These are phyloP conservation scores for Felis chaus DNA, from an alignment of 2,113 vertebrate species.

Conservation along the genomic window DNA sequence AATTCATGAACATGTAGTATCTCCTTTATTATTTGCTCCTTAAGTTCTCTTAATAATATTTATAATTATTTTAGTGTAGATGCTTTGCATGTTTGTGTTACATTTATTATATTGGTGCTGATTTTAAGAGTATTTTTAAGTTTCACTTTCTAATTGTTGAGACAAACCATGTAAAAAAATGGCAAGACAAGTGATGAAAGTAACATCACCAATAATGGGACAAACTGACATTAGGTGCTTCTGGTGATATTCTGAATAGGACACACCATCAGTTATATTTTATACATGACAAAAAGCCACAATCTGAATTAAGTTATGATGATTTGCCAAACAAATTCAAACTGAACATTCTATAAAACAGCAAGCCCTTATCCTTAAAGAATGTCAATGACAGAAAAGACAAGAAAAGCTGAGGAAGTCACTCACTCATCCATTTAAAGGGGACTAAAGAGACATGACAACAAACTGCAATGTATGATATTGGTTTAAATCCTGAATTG, in stretches of 20 bases:
- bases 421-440: neutral
- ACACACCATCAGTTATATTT: neutral
- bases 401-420: neutral
- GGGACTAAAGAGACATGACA: neutral
- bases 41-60: neutral
- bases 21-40: neutral
- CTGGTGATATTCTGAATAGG: neutral
- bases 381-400: neutral
- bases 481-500: neutral
- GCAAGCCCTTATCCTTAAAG: neutral
- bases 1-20: neutral
- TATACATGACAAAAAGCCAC: neutral
- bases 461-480: neutral
- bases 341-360: neutral
- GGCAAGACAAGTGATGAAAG: neutral
- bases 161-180: neutral
- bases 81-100: neutral
- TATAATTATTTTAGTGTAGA: neutral
- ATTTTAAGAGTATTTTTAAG: neutral
- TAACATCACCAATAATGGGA: neutral
- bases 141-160: neutral
- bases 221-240: neutral
- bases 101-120: neutral
- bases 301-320: neutral
- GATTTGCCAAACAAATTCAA: conserved; percentile 1